Percentiles rank a stretch among this genome's conserved stretches.
These are phyloP conservation scores for Osmoderma eremita DNA, from an alignment of 2,888 invertebrate genomes.

Conservation along the genomic window DNA sequence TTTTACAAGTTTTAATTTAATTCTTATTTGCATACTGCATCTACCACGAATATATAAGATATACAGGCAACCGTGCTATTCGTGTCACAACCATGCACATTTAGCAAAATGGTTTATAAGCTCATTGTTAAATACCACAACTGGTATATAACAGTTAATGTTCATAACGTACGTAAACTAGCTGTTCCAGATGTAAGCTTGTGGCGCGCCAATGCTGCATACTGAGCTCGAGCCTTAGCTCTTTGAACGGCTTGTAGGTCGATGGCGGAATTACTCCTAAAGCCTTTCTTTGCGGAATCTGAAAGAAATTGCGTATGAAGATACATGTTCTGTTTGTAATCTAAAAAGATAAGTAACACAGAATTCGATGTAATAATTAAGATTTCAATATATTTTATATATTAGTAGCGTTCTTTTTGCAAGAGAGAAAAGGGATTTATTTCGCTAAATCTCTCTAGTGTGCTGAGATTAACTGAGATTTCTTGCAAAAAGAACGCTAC, in stretches of 20 bases:
- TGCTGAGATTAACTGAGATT: too few relatives aligned
- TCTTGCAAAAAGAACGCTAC: too few relatives aligned
- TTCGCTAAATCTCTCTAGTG: too few relatives aligned
- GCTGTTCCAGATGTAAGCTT: slow-evolving; percentile 75
- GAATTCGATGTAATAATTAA: too few relatives aligned
- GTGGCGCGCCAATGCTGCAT: slow-evolving; percentile 81
- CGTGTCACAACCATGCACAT: slow-evolving; percentile 8
- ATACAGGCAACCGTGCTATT: slow-evolving; percentile 11
- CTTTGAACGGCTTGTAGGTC: slow-evolving; percentile 92
- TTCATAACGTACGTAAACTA: slow-evolving; percentile 75
- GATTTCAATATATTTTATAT: too few relatives aligned
- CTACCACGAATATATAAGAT: neutral
- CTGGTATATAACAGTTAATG: too few relatives aligned
- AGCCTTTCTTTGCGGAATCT: slow-evolving; percentile 64
- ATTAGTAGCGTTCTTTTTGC: too few relatives aligned
- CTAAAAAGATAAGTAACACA: neutral
- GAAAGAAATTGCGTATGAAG: slow-evolving; percentile 37
- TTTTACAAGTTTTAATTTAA: too few relatives aligned
- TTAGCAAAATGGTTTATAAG: neutral
- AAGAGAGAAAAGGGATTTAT: too few relatives aligned
- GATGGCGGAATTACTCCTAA: slow-evolving; percentile 91
- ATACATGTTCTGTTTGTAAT: neutral
- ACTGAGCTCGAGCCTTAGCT: slow-evolving; percentile 84
- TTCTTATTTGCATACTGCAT: too few relatives aligned
- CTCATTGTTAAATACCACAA: neutral